Conservation (phyloP, 2,888 invertebrate species). For the Mystacides longicornis region DNA sequence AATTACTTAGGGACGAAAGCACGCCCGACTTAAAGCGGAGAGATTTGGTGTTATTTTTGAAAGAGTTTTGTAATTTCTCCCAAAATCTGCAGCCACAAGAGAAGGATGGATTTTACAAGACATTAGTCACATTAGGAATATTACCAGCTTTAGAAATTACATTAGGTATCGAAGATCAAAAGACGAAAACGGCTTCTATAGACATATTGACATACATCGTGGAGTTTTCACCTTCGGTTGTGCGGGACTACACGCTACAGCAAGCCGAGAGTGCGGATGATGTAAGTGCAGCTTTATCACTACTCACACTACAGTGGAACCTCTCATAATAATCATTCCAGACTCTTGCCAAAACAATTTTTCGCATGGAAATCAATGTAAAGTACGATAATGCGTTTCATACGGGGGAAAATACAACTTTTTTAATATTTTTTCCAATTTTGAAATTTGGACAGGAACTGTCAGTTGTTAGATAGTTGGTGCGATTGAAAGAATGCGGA, state of each 20-base stretch:
- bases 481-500: too few relatives aligned
- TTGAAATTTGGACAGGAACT: too few relatives aligned
- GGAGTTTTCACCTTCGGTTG: slow-evolving; percentile 95
- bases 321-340: too few relatives aligned
- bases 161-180: slow-evolving; percentile 82
- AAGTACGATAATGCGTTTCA: too few relatives aligned
- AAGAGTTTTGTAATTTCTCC: slow-evolving; percentile 98
- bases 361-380: too few relatives aligned
- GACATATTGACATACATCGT: slow-evolving; percentile 98
- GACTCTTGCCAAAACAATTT: too few relatives aligned
- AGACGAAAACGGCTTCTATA: slow-evolving; percentile 94
- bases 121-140: slow-evolving; percentile 80
- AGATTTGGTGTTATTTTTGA: slow-evolving; percentile 94
- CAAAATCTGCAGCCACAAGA: slow-evolving; percentile 96
- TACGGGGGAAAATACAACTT: too few relatives aligned
- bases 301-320: too few relatives aligned
- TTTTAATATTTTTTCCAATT: too few relatives aligned
- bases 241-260: slow-evolving; percentile 92
- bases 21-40: slow-evolving; percentile 79
- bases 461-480: too few relatives aligned
- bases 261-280: slow-evolving; percentile 86
- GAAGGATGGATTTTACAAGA: slow-evolving; percentile 96
- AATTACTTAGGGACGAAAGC: slow-evolving; percentile 81
- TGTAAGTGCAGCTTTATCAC: slow-evolving; percentile 44
- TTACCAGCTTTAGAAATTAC: slow-evolving; percentile 86